A percentile compares a stretch with the other conserved stretches of the same genome.
Conservation (phyloP, 2,113 vertebrate species). For the Ptilonorhynchus violaceus region DNA sequence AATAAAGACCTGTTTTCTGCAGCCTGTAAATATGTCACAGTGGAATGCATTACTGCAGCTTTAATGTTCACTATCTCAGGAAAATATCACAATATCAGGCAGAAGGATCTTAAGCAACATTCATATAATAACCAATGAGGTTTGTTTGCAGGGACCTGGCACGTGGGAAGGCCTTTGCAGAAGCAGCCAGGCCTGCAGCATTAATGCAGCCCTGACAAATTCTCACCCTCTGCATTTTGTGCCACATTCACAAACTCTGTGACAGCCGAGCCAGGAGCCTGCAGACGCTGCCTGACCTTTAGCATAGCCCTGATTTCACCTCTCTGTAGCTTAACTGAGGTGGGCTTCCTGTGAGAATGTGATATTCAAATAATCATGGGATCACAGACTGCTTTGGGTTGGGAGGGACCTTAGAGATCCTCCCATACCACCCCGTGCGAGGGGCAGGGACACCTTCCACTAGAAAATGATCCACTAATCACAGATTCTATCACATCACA, state of each 20-base stretch:
- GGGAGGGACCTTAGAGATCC: neutral
- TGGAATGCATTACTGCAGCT: neutral
- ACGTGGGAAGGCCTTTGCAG: neutral
- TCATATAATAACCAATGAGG: neutral
- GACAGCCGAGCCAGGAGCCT: neutral
- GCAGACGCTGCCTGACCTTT: neutral
- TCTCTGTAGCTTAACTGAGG: neutral
- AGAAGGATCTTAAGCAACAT: neutral
- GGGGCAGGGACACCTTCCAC: neutral
- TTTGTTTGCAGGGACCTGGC: neutral
- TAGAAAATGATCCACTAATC: neutral
- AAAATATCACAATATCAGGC: neutral
- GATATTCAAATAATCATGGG: neutral
- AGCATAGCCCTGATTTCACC: neutral
- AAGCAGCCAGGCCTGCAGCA: neutral
- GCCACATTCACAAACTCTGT: neutral
- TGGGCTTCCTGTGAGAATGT: neutral
- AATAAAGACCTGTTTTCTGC: neutral
- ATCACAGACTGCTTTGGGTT: neutral
- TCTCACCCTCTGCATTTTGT: neutral
- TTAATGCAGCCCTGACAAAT: neutral
- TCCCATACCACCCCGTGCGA: neutral
- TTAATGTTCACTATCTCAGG: neutral
- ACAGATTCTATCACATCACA: neutral
- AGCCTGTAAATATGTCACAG: neutral